Percentiles rank a stretch among this genome's conserved stretches.
Conservation (phyloP, 2,888 invertebrate genomes). For the Caenorhabditis panamensis region DNA sequence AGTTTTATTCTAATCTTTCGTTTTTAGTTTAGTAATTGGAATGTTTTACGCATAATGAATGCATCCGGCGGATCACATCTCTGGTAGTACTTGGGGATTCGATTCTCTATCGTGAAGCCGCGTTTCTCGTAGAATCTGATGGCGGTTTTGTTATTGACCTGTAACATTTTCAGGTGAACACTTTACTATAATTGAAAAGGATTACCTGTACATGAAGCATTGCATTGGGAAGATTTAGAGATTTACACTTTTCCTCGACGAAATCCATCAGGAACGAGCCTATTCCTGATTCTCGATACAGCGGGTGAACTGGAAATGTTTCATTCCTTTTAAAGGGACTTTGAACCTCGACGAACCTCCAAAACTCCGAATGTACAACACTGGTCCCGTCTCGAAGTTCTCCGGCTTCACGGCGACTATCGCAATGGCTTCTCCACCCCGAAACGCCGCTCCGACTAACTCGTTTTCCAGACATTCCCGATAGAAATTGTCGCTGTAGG, state of each 20-base stretch:
- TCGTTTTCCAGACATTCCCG: slow-evolving; percentile 54
- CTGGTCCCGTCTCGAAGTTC: slow-evolving; percentile 23
- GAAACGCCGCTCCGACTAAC: slow-evolving; percentile 31
- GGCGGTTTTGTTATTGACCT: slow-evolving; percentile 57
- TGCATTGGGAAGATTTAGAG: slow-evolving; percentile 25
- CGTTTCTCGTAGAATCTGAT: slow-evolving; percentile 59
- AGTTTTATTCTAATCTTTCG: background rate
- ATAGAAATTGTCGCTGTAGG: slow-evolving; percentile 58
- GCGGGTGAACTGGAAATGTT: slow-evolving; percentile 58
- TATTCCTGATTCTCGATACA: slow-evolving; percentile 56
- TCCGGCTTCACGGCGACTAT: slow-evolving; percentile 58
- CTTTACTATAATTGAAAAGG: background rate
- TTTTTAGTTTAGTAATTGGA: background rate
- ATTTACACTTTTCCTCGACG: slow-evolving; percentile 44
- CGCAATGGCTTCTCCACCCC: slow-evolving; percentile 49
- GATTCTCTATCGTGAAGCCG: slow-evolving; percentile 44
- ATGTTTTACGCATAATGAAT: slow-evolving; percentile 51
- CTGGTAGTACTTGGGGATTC: slow-evolving; percentile 50
- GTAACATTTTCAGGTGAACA: slow-evolving; percentile 7
- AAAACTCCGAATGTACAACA: slow-evolving; percentile 57
- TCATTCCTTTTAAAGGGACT: background rate
- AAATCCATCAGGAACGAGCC: slow-evolving; percentile 56
- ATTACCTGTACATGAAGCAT: slow-evolving; percentile 65
- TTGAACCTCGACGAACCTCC: slow-evolving; percentile 53
- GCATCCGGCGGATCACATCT: slow-evolving; percentile 60